Conservation (phyloP, 2,113 vertebrate genomes). For the Nymphicus hollandicus region DNA sequence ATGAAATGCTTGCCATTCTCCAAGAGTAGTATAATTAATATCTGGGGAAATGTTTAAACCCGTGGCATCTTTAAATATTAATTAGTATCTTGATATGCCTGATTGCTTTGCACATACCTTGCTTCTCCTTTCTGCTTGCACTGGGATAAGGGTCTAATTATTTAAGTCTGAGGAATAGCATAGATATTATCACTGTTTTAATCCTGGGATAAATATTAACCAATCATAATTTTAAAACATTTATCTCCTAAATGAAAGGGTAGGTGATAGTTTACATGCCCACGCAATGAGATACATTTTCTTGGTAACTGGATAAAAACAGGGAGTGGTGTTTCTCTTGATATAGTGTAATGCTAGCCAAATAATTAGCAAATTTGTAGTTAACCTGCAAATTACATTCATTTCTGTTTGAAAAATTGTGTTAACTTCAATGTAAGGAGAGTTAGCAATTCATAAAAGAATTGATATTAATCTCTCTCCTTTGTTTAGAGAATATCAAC, state of each 20-base stretch:
- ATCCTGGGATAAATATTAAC: not conserved
- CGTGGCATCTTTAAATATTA: conserved; percentile 2
- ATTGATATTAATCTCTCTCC: not conserved
- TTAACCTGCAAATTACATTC: not conserved
- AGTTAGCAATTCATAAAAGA: not conserved
- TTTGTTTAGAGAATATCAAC: not conserved
- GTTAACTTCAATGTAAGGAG: not conserved
- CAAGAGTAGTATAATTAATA: not conserved
- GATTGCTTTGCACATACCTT: not conserved
- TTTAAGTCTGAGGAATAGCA: not conserved
- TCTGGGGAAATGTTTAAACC: not conserved
- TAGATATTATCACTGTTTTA: not conserved
- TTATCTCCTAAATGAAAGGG: not conserved
- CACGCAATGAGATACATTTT: not conserved
- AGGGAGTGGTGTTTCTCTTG: not conserved
- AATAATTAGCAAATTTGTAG: not conserved
- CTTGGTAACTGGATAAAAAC: not conserved
- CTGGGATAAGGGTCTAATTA: not conserved
- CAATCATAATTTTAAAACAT: not conserved
- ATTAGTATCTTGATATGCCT: not conserved
- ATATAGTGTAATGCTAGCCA: not conserved
- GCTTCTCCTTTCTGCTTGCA: not conserved
- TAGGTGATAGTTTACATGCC: not conserved
- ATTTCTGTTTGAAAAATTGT: not conserved
- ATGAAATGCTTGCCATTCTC: not conserved